phyloP scores from a whole-genome alignment of 1,140 invertebrate species.

The Procambarus virginalis region DNA sequence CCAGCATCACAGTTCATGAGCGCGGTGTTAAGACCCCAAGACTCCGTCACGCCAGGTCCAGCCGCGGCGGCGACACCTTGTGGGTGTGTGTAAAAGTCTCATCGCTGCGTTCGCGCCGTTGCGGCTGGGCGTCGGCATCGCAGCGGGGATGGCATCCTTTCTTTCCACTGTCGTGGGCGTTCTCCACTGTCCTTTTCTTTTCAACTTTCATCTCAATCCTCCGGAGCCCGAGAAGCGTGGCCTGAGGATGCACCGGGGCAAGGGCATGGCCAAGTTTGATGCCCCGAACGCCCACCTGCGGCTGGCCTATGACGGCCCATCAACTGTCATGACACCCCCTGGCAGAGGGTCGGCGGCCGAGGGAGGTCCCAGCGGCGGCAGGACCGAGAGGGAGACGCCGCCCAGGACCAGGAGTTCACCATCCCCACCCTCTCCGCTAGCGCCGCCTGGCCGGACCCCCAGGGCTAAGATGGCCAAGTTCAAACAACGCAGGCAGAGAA shows the following conservation, averaged over 20 bases:
- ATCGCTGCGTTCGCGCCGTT: constrained; percentile 71
- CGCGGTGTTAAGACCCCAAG: constrained; percentile 75
- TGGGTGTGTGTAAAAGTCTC: too few species aligned
- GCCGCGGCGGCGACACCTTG: constrained; percentile 74
- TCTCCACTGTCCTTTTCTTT: constrained; percentile 51
- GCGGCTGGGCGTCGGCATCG: constrained; percentile 67
- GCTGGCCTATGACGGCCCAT: constrained; percentile 30
- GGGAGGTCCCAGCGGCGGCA: not conserved
- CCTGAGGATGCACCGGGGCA: constrained; percentile 22
- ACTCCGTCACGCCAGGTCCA: constrained; percentile 77
- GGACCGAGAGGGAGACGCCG: not conserved
- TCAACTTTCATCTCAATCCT: constrained; percentile 11
- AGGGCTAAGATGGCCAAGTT: constrained; percentile 83
- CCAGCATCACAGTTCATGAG: constrained; percentile 77
- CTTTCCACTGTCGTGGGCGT: constrained; percentile 60
- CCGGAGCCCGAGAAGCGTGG: not conserved
- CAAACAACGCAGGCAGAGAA: constrained; percentile 95
- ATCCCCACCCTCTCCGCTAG: constrained; percentile 68
- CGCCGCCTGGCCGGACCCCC: constrained; percentile 70
- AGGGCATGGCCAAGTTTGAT: constrained; percentile 34
- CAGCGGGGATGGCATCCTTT: constrained; percentile 38
- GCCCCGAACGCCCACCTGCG: constrained; percentile 29
- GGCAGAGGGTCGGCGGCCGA: not conserved
- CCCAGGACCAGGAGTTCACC: not conserved
- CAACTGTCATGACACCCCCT: constrained; percentile 2